Evolutionary conservation across 2,888 invertebrate genomes (phyloP).

Genomic region (Dasysyrphus tricinctus): DNA sequence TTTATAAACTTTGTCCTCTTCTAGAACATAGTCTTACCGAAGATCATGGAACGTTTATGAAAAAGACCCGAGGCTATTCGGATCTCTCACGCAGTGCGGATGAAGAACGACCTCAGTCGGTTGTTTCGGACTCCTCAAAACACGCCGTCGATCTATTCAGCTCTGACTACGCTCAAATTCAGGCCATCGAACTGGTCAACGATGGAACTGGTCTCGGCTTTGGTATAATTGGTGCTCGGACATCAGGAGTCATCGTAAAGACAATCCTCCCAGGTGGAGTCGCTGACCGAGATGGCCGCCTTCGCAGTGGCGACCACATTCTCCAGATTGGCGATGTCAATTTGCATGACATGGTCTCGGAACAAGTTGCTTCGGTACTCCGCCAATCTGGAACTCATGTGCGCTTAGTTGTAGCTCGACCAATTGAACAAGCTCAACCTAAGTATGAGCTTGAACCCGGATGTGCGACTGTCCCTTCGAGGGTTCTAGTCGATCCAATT

Average conservation of each 20-base stretch:
- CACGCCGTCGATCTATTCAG: slow-evolving; percentile 89
- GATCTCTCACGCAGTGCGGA: slow-evolving; percentile 79
- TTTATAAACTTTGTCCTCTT: not conserved
- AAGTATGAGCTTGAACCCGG: slow-evolving; percentile 85
- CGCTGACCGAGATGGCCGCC: slow-evolving; percentile 97
- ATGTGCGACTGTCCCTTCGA: slow-evolving; percentile 87
- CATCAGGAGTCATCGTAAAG: slow-evolving; percentile 99
- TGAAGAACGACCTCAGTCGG: slow-evolving; percentile 86
- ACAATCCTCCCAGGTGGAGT: slow-evolving; percentile 99
- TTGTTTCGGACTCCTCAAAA: slow-evolving; percentile 85
- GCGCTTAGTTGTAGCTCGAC: slow-evolving; percentile 96
- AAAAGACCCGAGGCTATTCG: slow-evolving; percentile 87
- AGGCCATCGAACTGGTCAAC: slow-evolving; percentile 98
- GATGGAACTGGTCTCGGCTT: slow-evolving; percentile 99
- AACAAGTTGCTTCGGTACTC: slow-evolving; percentile 97
- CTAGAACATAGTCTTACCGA: slow-evolving; percentile 74
- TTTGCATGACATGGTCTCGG: slow-evolving; percentile 98
- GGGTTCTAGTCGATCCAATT: slow-evolving; percentile 93
- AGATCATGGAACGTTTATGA: slow-evolving; percentile 83
- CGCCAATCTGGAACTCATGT: slow-evolving; percentile 98
- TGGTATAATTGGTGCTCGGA: slow-evolving; percentile 98
- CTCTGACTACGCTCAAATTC: slow-evolving; percentile 98
- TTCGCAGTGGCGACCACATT: slow-evolving; percentile 99
- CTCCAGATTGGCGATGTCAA: slow-evolving; percentile 96
- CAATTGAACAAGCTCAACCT: slow-evolving; percentile 89